Evolutionary conservation across 2,888 invertebrate species (phyloP), one percentile per base, ranked within the genome.

Genomic region (Malacosoma neustria): DNA sequence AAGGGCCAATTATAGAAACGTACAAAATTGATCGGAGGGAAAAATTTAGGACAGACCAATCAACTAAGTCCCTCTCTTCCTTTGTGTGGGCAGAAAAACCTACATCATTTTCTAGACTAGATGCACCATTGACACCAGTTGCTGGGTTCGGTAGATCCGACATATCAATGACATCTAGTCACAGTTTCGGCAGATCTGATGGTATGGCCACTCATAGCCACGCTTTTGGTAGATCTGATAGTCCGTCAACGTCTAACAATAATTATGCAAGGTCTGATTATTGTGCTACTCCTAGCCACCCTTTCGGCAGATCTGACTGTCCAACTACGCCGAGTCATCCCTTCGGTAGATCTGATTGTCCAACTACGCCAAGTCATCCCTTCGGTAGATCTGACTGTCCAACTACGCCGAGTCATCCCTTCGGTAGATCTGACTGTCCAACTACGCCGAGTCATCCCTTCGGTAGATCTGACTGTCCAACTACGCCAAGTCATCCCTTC

Each of bases 361-460:
- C 75, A 3, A 6, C 49, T n/a, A 69, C 73, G 4, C 69, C 72
- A n/a, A 61, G 33, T 36, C 71, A 68, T 46, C 46, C 66, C 0
- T 75, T 66, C 48, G 69, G 66, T 3, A 54, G 66, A 39, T 40
- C 54, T 1, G 75, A 75, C 2, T 43, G 48, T 13, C 54, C 62
- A 2, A 32, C 45, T 12, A 66, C 65, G 2, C 60, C 63, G 15
- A 58, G 35, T 34, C 60, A 61, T 37, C 45, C 55, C 6, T 70
- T 58, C 42, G 61, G 62, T 1, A 44, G 58, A 13, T 38, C 45
- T 4, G 65, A 63, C 5, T 48, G 54, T 30, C 61, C 61, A 1
- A 3, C 40, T 2, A 57, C 57, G 1, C 51, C 59, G 3, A 50
- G 33, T 32, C 56, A 61, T 32, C 35, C 56, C 0, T 65, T 60